phyloP scores from a whole-genome alignment of 2,888 invertebrate genomes.

The Thymelicus acteon region DNA sequence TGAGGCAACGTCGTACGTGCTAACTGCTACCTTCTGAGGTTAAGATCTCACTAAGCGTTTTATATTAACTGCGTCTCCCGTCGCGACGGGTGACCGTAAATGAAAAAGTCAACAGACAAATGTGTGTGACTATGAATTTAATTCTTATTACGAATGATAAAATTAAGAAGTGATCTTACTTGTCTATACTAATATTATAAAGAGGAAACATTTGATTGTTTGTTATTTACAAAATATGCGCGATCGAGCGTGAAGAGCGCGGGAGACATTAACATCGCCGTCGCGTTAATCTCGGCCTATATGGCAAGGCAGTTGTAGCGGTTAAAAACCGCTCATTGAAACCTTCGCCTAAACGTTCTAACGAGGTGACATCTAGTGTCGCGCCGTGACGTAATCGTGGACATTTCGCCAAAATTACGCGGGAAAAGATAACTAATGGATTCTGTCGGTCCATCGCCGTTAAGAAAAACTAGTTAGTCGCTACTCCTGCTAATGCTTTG shows the following conservation, averaged over 20 bases:
- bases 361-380: conserved; percentile 41
- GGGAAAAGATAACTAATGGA: conserved; percentile 69
- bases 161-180: no score
- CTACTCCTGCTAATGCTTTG: conserved; percentile 19
- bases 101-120: no score
- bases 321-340: neutral
- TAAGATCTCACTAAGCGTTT: neutral
- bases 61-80: neutral
- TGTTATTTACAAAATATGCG: no score
- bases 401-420: conserved; percentile 73
- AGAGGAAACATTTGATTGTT: no score
- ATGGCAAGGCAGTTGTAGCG: no score
- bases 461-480: conserved; percentile 8
- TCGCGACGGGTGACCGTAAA: no score
- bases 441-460: conserved; percentile 55
- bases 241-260: no score
- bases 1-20: conserved; percentile 64
- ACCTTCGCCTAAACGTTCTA: conserved; percentile 44
- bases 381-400: conserved; percentile 62
- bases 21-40: conserved; percentile 42
- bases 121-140: no score
- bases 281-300: no score
- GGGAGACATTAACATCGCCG: no score
- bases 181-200: no score
- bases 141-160: no score